phyloP scores from a whole-genome alignment of 2,888 invertebrate genomes.

The Agrochola litura region DNA sequence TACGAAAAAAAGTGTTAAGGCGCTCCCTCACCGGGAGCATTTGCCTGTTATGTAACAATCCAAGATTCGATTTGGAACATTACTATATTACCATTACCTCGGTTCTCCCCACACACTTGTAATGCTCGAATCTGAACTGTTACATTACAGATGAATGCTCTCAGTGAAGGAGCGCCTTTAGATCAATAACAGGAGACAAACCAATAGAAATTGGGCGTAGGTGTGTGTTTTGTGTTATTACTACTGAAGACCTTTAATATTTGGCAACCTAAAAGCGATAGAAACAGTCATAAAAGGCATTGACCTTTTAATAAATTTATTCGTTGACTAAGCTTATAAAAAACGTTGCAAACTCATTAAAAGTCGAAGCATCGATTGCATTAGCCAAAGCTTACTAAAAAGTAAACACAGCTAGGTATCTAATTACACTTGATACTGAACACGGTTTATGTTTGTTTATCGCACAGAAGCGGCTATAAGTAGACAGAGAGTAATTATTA shows the following conservation, averaged over 20 bases:
- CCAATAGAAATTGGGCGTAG: neutral
- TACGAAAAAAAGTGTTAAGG: neutral
- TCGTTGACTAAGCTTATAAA: slow-evolving; percentile 1
- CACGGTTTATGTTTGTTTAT: slow-evolving; percentile 41
- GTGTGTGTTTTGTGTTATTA: neutral
- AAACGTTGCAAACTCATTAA: slow-evolving; percentile 17
- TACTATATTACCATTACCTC: neutral
- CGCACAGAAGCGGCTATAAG: slow-evolving; percentile 49
- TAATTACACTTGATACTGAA: slow-evolving; percentile 56
- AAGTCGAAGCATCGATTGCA: slow-evolving; percentile 10
- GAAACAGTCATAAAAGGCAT: neutral
- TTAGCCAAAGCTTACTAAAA: slow-evolving; percentile 25
- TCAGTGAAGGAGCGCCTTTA: neutral
- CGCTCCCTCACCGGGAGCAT: no score
- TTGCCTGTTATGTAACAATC: neutral
- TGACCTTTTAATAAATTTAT: slow-evolving; percentile 20
- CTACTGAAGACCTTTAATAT: neutral
- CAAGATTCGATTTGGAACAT: neutral
- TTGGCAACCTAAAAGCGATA: neutral
- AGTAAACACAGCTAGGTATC: slow-evolving; percentile 46
- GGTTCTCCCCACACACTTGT: neutral
- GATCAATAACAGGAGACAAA: neutral
- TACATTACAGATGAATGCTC: no score
- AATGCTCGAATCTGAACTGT: no score
- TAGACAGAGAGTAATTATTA: slow-evolving; percentile 55